These are phyloP conservation scores for Lethenteron reissneri DNA, from an alignment of 2,113 vertebrate species.

Conservation along the genomic window DNA sequence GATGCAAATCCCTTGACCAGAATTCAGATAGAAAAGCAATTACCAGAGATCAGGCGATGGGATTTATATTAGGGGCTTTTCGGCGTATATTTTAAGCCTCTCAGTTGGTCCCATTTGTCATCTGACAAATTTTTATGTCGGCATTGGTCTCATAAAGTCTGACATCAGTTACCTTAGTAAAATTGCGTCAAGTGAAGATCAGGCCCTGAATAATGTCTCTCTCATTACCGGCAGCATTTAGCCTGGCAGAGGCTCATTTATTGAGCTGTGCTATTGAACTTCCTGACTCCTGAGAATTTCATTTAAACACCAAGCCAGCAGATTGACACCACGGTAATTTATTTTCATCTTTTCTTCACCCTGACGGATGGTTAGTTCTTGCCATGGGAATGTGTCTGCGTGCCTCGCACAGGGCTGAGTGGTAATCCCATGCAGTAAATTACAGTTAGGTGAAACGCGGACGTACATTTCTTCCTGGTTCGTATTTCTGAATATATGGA, in stretches of 20 bases:
- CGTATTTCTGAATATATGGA: too few relatives aligned
- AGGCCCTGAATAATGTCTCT: neutral
- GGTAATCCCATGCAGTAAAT: too few relatives aligned
- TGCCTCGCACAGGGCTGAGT: too few relatives aligned
- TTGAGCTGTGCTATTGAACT: neutral
- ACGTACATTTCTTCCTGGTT: too few relatives aligned
- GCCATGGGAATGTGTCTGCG: too few relatives aligned
- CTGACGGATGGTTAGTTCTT: too few relatives aligned
- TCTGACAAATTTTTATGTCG: neutral
- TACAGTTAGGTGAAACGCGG: too few relatives aligned
- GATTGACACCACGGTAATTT: too few relatives aligned
- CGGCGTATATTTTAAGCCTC: neutral
- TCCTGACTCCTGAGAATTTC: neutral
- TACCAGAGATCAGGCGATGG: constrained; percentile 4
- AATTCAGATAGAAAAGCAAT: constrained; percentile 1
- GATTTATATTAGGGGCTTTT: neutral
- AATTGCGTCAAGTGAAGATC: neutral
- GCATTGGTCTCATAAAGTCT: neutral
- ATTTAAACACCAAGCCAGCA: too few relatives aligned
- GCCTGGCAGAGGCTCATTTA: neutral
- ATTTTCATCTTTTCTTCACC: too few relatives aligned
- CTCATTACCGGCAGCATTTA: neutral
- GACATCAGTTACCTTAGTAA: constrained; percentile 5
- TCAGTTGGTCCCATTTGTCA: constrained; percentile 5
- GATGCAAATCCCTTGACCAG: neutral